Percentiles rank a stretch among this genome's conserved stretches.
Evolutionary conservation across 2,888 invertebrate genomes (phyloP).

Genomic region (Sinelater perroti): DNA sequence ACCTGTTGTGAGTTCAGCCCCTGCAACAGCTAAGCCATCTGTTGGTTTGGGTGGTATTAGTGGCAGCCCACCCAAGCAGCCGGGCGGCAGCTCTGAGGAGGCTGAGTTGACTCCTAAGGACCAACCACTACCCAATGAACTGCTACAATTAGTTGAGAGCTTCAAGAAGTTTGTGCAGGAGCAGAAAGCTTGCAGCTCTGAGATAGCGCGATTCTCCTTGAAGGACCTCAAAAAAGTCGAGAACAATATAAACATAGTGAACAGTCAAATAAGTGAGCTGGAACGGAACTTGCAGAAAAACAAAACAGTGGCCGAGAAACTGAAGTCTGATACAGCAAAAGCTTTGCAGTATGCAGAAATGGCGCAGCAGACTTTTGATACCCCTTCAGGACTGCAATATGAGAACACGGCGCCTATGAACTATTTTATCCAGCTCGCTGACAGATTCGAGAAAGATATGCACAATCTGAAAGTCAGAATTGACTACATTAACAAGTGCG

Average conservation of each 20-base stretch:
- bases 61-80: constrained; percentile 59
- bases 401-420: constrained; percentile 77
- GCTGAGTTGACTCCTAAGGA: constrained; percentile 68
- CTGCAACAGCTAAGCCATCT: constrained; percentile 30
- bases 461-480: constrained; percentile 75
- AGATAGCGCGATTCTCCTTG: constrained; percentile 73
- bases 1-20: constrained; percentile 2
- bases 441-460: constrained; percentile 76
- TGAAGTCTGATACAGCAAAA: constrained; percentile 77
- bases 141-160: constrained; percentile 78
- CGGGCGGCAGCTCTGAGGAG: constrained; percentile 31
- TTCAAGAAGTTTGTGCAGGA: constrained; percentile 87
- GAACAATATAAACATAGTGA: constrained; percentile 69
- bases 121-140: constrained; percentile 77
- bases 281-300: constrained; percentile 71
- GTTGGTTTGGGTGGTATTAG: constrained; percentile 77
- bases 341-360: constrained; percentile 79
- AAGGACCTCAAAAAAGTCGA: constrained; percentile 71
- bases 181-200: constrained; percentile 83
- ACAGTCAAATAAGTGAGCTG: constrained; percentile 68
- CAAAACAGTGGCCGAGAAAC: constrained; percentile 67
- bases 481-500: constrained; percentile 75
- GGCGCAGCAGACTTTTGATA: constrained; percentile 80
- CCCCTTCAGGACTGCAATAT: constrained; percentile 77
- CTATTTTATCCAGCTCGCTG: constrained; percentile 74